A percentile compares a stretch with the other conserved stretches of the same genome.
Conservation (phyloP, 1,140 invertebrate genomes). For the Laodelphax striatellus region DNA sequence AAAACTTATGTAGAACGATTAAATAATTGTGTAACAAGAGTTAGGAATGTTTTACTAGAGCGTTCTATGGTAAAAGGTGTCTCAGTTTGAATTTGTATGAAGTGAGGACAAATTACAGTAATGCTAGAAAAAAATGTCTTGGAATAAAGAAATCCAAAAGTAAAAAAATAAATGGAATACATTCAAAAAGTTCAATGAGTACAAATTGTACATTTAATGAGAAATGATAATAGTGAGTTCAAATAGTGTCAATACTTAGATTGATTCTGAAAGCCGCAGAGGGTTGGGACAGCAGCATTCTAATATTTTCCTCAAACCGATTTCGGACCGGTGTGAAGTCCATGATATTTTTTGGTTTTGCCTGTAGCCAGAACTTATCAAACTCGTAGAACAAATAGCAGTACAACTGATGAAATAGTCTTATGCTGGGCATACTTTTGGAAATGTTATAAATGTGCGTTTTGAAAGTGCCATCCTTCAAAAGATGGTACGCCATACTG, state of each 20-base stretch:
- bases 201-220: too few relatives aligned
- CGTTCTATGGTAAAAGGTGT: too few relatives aligned
- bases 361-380: constrained; percentile 83
- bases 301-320: constrained; percentile 67
- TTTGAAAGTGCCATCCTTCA: constrained; percentile 72
- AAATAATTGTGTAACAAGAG: too few relatives aligned
- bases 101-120: too few relatives aligned
- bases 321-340: constrained; percentile 80
- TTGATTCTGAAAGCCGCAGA: constrained; percentile 59
- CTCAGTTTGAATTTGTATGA: too few relatives aligned
- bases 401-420: constrained; percentile 87
- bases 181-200: too few relatives aligned
- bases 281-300: constrained; percentile 46
- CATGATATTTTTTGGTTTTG: constrained; percentile 88
- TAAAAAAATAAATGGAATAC: too few relatives aligned
- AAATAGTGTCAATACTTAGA: constrained; percentile 43
- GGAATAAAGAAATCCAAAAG: too few relatives aligned
- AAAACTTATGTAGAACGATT: too few relatives aligned
- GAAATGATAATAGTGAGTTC: not conserved
- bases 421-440: constrained; percentile 52
- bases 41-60: too few relatives aligned
- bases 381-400: constrained; percentile 91
- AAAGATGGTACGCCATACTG: constrained; percentile 69
- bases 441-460: constrained; percentile 85
- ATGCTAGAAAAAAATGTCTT: too few relatives aligned